These are phyloP conservation scores for Coleophora deauratella DNA, from an alignment of 2,888 invertebrate species.

Conservation along the genomic window DNA sequence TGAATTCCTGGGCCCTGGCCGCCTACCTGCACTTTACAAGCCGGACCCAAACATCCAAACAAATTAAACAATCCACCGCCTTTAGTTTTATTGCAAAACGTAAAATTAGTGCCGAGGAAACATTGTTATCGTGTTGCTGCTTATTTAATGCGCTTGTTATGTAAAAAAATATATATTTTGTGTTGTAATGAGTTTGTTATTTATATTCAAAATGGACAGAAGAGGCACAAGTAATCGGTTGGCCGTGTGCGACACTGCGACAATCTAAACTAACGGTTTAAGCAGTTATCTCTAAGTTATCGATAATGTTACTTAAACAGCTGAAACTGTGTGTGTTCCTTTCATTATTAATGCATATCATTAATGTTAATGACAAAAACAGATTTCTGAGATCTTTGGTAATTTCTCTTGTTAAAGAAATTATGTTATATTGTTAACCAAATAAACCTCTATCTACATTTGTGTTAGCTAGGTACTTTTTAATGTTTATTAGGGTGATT, in stretches of 20 bases:
- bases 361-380: slow-evolving; percentile 14
- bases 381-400: slow-evolving; percentile 4
- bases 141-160: neutral
- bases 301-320: neutral
- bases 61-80: slow-evolving; percentile 1
- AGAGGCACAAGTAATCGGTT: too few species aligned
- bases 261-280: neutral
- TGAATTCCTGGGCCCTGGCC: too few species aligned
- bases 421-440: neutral
- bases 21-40: slow-evolving; percentile 2
- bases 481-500: too few species aligned
- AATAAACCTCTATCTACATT: neutral
- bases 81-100: neutral
- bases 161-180: too few species aligned
- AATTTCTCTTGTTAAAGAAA: neutral
- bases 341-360: slow-evolving; percentile 20
- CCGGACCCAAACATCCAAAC: neutral
- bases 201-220: too few species aligned
- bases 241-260: too few species aligned
- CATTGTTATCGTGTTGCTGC: neutral
- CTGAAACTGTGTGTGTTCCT: slow-evolving; percentile 27
- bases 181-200: too few species aligned
- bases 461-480: too few species aligned
- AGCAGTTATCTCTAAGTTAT: neutral
- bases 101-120: too few species aligned